A percentile compares a stretch with the other conserved stretches of the same genome.
Conservation (phyloP, 2,797 vertebrate genomes). For the Toxotes lorentzi region DNA sequence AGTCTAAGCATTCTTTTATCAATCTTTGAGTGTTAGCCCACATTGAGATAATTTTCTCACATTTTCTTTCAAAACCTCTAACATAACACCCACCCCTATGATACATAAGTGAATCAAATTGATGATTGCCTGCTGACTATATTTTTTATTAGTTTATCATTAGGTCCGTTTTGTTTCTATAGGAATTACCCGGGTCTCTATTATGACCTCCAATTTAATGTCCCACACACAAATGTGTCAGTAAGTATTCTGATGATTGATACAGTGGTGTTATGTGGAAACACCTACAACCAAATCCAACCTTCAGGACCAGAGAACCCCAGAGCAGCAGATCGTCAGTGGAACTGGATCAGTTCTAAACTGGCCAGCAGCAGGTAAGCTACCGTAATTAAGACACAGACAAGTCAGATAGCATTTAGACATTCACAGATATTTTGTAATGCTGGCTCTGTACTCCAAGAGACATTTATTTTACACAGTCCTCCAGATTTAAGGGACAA, state of each 20-base stretch:
- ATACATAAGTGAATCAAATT: background rate
- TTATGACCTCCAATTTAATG: conserved; percentile 73
- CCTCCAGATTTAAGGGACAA: too few relatives aligned
- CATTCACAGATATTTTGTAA: too few relatives aligned
- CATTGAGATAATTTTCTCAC: too few relatives aligned
- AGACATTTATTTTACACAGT: too few relatives aligned
- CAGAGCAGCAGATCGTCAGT: conserved; percentile 61
- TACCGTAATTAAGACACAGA: too few relatives aligned
- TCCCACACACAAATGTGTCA: conserved; percentile 70
- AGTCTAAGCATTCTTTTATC: too few relatives aligned
- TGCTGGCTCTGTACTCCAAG: too few relatives aligned
- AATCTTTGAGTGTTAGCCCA: too few relatives aligned
- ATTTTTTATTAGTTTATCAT: background rate
- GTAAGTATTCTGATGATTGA: conserved; percentile 82
- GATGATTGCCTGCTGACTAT: background rate
- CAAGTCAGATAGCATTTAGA: too few relatives aligned
- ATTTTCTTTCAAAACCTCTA: background rate
- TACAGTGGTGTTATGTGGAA: conserved; percentile 80
- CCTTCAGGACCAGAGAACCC: conserved; percentile 67
- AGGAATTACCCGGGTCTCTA: conserved; percentile 80
- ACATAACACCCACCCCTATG: background rate
- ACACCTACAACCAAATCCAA: conserved; percentile 72
- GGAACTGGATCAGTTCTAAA: conserved; percentile 74
- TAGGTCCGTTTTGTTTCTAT: background rate
- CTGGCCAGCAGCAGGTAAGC: conserved; percentile 65